Conservation (phyloP, 1,140 invertebrate species). For the Drosophila chauvacae region DNA sequence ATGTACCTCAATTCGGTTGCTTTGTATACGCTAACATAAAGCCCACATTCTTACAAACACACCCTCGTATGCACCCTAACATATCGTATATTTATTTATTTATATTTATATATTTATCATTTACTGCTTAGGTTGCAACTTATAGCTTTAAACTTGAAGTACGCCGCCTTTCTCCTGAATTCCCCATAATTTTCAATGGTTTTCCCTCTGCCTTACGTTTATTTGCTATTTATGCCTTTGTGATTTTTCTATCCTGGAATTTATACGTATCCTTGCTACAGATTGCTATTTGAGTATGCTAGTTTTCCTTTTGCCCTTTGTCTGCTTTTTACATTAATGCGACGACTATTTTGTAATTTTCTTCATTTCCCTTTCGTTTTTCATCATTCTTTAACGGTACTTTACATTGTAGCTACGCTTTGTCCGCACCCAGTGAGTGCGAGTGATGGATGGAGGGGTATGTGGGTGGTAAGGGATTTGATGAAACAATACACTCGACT, state of each 20-base stretch:
- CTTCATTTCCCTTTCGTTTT: constrained; percentile 31
- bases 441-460: background rate
- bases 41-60: constrained; percentile 58
- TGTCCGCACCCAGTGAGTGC: constrained; percentile 49
- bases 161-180: constrained; percentile 32
- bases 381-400: constrained; percentile 62
- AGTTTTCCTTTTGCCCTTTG: constrained; percentile 23
- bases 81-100: constrained; percentile 51
- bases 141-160: constrained; percentile 55
- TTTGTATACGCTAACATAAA: constrained; percentile 43
- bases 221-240: constrained; percentile 18
- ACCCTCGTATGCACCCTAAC: constrained; percentile 42
- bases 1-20: constrained; percentile 50
- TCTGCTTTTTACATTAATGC: constrained; percentile 55
- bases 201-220: constrained; percentile 24
- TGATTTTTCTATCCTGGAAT: constrained; percentile 21
- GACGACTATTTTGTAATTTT: constrained; percentile 66
- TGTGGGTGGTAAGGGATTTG: constrained; percentile 7
- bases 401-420: constrained; percentile 81
- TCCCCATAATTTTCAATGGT: constrained; percentile 62
- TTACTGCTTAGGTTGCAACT: constrained; percentile 50
- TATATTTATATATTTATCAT: constrained; percentile 31
- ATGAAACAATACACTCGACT: constrained; percentile 49
- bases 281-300: constrained; percentile 57
- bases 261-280: constrained; percentile 47